A percentile compares a stretch with the other conserved stretches of the same genome.
phyloP scores from a whole-genome alignment of 2,888 invertebrate genomes.

The Epirrita christyi region DNA sequence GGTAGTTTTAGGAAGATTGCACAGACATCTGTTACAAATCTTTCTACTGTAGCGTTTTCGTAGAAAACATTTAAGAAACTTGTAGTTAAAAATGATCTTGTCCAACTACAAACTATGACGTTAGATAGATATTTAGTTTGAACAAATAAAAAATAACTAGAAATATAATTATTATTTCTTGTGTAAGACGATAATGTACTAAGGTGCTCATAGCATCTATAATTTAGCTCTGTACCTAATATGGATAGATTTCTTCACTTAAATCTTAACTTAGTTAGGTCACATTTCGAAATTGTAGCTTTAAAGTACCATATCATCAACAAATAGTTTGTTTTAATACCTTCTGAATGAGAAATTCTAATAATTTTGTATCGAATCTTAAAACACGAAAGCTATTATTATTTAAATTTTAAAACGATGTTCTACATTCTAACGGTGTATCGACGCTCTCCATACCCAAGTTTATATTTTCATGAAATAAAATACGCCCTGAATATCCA shows the following conservation, averaged over 20 bases:
- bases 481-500: no score
- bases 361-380: not conserved
- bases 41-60: not conserved
- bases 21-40: conserved; percentile 1
- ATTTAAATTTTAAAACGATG: not conserved
- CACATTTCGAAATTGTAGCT: conserved; percentile 72
- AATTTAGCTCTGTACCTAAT: conserved; percentile 13
- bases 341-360: conserved; percentile 2
- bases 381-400: no score
- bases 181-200: conserved; percentile 27
- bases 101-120: not conserved
- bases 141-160: conserved; percentile 6
- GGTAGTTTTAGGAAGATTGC: not conserved
- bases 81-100: conserved; percentile 7
- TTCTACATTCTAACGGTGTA: no score
- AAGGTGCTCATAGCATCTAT: conserved; percentile 29
- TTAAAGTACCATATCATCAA: conserved; percentile 66
- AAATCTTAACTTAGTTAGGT: conserved; percentile 61
- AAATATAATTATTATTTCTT: conserved; percentile 9
- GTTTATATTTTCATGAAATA: no score
- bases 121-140: conserved; percentile 23
- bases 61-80: conserved; percentile 2
- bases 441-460: no score
- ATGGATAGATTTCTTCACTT: conserved; percentile 27
- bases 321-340: conserved; percentile 7